Percentiles rank a stretch among this genome's conserved stretches.
Evolutionary conservation across 2,113 vertebrate species (phyloP).

Genomic region (Aegithalos caudatus): DNA sequence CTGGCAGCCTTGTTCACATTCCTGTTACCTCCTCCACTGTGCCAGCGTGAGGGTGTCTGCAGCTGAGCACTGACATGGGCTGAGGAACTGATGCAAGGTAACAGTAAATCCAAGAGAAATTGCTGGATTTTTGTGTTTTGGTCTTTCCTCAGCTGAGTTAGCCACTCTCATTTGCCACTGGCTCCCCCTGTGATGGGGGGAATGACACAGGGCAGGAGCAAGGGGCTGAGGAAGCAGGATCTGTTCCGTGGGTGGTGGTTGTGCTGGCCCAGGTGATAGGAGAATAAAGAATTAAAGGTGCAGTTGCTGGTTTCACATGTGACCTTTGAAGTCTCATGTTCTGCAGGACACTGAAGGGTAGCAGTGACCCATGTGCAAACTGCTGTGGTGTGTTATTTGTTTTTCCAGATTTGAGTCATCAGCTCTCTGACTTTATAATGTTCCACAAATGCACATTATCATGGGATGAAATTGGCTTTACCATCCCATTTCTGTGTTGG

Average conservation of each 20-base stretch:
- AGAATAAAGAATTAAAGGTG: background rate
- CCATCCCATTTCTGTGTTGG: background rate
- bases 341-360: background rate
- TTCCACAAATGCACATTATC: background rate
- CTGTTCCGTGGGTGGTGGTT: background rate
- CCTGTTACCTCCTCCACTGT: background rate
- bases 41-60: background rate
- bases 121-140: background rate
- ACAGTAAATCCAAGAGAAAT: background rate
- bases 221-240: background rate
- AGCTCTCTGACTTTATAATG: background rate
- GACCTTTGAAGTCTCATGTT: background rate
- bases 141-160: background rate
- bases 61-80: background rate
- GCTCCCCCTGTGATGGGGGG: background rate
- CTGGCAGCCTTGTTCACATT: background rate
- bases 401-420: background rate
- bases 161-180: background rate
- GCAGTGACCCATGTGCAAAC: background rate
- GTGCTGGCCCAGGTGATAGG: background rate
- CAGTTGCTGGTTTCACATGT: background rate
- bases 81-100: background rate
- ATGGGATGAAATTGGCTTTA: background rate
- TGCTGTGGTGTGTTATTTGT: accelerated
- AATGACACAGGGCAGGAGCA: background rate